Evolutionary conservation across 2,888 invertebrate species (phyloP), one percentile per base, ranked within the genome.

Genomic region (Pristionchus arcanus): DNA sequence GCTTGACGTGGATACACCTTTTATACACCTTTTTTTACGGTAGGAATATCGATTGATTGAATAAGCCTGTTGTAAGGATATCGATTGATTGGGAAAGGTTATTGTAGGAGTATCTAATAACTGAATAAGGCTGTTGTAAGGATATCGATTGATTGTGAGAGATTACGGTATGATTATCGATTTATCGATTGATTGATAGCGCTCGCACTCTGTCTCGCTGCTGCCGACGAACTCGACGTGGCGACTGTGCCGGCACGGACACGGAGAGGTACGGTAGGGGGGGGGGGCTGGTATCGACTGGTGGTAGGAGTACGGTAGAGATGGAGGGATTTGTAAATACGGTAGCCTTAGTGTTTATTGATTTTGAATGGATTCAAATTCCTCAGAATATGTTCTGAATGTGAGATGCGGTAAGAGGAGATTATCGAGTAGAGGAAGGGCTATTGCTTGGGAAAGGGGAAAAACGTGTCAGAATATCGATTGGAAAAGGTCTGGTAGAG

Each of bases 191-290:
- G 1, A 68, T 68, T 34, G 68, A 68, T 68, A 93, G 91, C 71
- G 92, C n/a, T 91, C 91, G 37, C 92, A 93, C 89, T 87, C 91
- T n/a, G 90, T 93, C 1, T 92, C 92, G 9, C 55, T 92, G 16
- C 91, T 93, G 59, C 93, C 93, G 3, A 91, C 91, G 84, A 92
- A 92, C 31, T 93, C 93, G n/a, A 92, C 93, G 13, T 84, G 92
- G 13, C 74, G 92, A 71, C 84, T 93, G 21, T 93, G 93, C 90
- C 53, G 91, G 34, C 88, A 91, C 91, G 42, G 89, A 89, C 42
- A 81, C 63, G 21, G 83, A 77, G 25, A 87, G 87, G 87, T 81
- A 81, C 81, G 42, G 81, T 53, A 81, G 81, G 4, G 11, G n/a
- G 66, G 13, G 28, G 71, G 28, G n/a, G n/a, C n/a, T n/a, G n/a